Evolutionary conservation across 2,888 invertebrate species (phyloP), one percentile per base, ranked within the genome.

Genomic region (Pseudoips prasinana): DNA sequence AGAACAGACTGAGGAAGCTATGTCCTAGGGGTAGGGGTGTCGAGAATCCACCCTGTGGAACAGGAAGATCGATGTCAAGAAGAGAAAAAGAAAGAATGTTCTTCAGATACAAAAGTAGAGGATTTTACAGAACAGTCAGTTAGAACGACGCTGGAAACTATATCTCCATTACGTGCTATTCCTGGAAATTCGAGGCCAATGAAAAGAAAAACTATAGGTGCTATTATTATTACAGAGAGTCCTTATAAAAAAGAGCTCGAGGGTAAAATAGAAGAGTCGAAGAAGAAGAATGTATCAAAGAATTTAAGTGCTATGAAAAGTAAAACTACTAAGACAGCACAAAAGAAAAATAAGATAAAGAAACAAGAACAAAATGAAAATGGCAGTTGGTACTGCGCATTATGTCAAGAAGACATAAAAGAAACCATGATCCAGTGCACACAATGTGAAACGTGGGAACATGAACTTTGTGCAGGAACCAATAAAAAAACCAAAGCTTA

Each of bases 391-490:
- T 27, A 39, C 20, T 39, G 39, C 25, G 10, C 7, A 29, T 33
- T 39, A 20, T 39, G 33, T 26, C 19, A 39, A 26, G 38, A 29
- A 29, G 29, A 38, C 22, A 22, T 24, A 26, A 34, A 29, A 34
- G 39, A 39, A 34, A 25, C 20, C 14, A 39, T 27, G 30, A 30
- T 39, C 10, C 20, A 33, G 23, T 38, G 29, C 33, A 29, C 29
- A 25, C 23, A 38, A 25, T 38, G 33, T 22, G 33, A 33, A 23
- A 29, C 22, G 20, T 38, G 38, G 33, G 23, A 33, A 22, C 33
- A 33, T 25, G 38, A 38, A 27, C 29, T 38, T 29, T 38, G 38
- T 22, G 33, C 33, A 22, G 38, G 38, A 26, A 26, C 28, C 24
- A 29, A 38, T 29, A 33, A 29, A 33, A 29, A 38, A 20, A 31